Base-by-base conservation (phyloP, 2,113 vertebrate genomes). In the Carollia perspicillata region DNA sequence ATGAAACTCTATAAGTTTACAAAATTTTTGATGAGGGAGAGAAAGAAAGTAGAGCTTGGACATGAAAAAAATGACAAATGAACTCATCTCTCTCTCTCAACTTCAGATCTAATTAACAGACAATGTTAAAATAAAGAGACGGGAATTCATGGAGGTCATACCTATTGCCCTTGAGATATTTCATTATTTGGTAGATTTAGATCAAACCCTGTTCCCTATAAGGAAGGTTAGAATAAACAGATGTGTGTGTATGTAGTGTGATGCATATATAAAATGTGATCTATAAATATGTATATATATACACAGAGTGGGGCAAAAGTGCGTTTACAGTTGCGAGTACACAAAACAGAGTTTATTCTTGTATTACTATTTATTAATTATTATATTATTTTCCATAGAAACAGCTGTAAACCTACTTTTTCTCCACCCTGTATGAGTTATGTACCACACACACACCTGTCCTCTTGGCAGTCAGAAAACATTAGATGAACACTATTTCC, bases 31-130 rank as follows among this genome's bases (percentile, higher is more conserved):
- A 30, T 89, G 40, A 37, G 11, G 18, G 74, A 91, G 58, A 40
- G 37, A 94, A 93, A 80, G 23, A 33, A 94, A 91, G n/a, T 40
- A 68, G 37, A 72, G 11, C 11, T 80, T 49, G 20, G 16, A 49
- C 6, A 14, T 89, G 3, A 89, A 78, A 72, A 79, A 95, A 65
- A 92, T 69, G 33, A 77, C 74, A 89, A 94, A 86, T 86, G 51
- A 90, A 78, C 60, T 78, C 93, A 60, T 83, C n/a, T 86, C 79
- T 96, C 26, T 85, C 65, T 47, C 58, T 47, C 51, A 83, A 81
- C 51, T 90, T 97, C 37, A 96, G 85, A 95, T 95, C 75, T 90
- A 97, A 88, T 71, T 69, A 91, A 88, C 80, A 89, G 84, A 60
- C 55, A 58, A 63, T 77, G 42, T 93, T 49, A 83, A 95, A 97